Base-by-base conservation (phyloP, 1,140 invertebrate species). In the Himalopsyche phryganea region DNA sequence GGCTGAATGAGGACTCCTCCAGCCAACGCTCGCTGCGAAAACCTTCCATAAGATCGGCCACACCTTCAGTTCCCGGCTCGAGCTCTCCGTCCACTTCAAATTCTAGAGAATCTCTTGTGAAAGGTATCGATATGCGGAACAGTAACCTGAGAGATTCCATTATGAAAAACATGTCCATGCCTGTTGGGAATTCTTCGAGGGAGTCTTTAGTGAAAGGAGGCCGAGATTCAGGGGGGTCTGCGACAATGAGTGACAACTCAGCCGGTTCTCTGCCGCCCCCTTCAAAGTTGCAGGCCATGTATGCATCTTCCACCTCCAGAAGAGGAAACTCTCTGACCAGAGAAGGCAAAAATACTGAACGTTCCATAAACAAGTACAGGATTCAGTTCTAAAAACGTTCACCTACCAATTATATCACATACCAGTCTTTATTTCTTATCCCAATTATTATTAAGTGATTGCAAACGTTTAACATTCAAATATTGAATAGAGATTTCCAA, bases 331-430 rank as follows among this genome's bases (percentile, higher is more conserved):
- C 80, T 73, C 66, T 78, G 73, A 78, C 72, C 77, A 65, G 80
- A 69, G 53, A 83, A 72, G 67, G 74, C 54, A 82, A 78, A 58
- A 77, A 77, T 49, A 72, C 74, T 54, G 72, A 74, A 28, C 74
- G 81, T 60, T 68, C 53, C 41, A 66, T 64, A n/a, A 78, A 71
- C 61, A 86, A 87, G 67, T 87, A 86, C 71, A 80, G 84, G 23
- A 87, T 87, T 67, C 84, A 86, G 63, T 87, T 86, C 70, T 86
- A 74, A 79, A 28, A 28, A 28, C 9, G 23, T 28, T 28, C 9
- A 9, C 23, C 9, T 5, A 9, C 23, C 23, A 9, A 5, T 28
- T 28, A 5, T 9, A 28, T 9, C 23, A 28, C 23, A 28, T 28
- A 9, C 23, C 23, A 28, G 23, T 28, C 23, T 28, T 5, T 28